Conservation (phyloP, 1,140 invertebrate species). For the Camponotus floridanus region DNA sequence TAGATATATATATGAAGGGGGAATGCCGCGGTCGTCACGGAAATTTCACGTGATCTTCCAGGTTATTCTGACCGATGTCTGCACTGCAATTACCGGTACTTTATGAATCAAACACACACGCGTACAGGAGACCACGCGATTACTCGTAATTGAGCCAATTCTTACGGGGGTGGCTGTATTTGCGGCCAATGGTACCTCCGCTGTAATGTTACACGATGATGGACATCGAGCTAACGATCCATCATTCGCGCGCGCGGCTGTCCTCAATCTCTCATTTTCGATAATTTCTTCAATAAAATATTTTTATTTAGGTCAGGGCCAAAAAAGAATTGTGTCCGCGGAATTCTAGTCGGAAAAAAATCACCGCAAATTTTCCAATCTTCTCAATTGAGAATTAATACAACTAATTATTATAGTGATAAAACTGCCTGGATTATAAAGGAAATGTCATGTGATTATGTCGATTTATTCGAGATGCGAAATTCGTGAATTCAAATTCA, state of each 20-base stretch:
- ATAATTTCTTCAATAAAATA: slow-evolving; percentile 43
- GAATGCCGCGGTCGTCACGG: slow-evolving; percentile 72
- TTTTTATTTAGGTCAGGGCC: slow-evolving; percentile 18
- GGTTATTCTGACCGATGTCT: slow-evolving; percentile 79
- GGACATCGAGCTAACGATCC: slow-evolving; percentile 58
- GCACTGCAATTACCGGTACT: slow-evolving; percentile 82
- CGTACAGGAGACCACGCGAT: slow-evolving; percentile 77
- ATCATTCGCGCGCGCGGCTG: slow-evolving; percentile 15
- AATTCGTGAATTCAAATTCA: neutral
- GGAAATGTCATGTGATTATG: too few species aligned
- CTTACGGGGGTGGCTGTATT: slow-evolving; percentile 80
- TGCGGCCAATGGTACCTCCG: slow-evolving; percentile 73
- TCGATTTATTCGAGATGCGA: neutral
- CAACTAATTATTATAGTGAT: neutral
- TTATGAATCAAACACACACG: slow-evolving; percentile 81
- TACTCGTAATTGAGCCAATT: slow-evolving; percentile 84
- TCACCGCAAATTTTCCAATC: neutral
- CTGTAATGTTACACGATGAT: slow-evolving; percentile 60
- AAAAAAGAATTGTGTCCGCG: neutral
- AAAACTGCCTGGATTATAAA: neutral
- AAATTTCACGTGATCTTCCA: slow-evolving; percentile 82
- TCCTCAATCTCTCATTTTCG: slow-evolving; percentile 43
- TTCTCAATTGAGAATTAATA: neutral
- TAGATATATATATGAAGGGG: slow-evolving; percentile 27
- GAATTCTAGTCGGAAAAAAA: neutral